Conservation (phyloP, 2,113 vertebrate species). For the Festucalex cinctus region DNA sequence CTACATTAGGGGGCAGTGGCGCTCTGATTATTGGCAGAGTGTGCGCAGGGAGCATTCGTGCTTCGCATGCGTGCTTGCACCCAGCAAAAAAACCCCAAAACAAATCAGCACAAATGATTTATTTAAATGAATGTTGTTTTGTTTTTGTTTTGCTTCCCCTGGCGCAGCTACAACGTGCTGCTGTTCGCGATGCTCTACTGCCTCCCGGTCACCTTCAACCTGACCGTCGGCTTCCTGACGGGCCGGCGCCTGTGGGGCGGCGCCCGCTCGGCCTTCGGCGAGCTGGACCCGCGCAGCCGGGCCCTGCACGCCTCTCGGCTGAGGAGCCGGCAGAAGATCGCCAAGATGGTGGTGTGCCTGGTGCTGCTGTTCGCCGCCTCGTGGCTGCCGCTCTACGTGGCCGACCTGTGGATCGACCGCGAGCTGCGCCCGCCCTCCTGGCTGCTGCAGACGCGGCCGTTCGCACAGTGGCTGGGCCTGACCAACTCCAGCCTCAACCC, state of each 20-base stretch:
- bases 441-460: constrained; percentile 84
- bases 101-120: too few relatives aligned
- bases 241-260: constrained; percentile 80
- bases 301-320: constrained; percentile 79
- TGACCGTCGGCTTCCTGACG: constrained; percentile 85
- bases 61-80: too few relatives aligned
- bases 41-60: too few relatives aligned
- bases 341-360: constrained; percentile 87
- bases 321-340: constrained; percentile 84
- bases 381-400: constrained; percentile 85
- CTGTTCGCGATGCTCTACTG: constrained; percentile 90
- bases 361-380: constrained; percentile 84
- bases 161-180: constrained; percentile 78
- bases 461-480: constrained; percentile 88
- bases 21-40: too few relatives aligned
- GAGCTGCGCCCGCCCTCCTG: constrained; percentile 76
- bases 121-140: too few relatives aligned
- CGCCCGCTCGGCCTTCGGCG: constrained; percentile 64
- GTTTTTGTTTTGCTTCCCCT: too few relatives aligned
- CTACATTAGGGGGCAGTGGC: too few relatives aligned
- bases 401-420: constrained; percentile 87
- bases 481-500: constrained; percentile 93
- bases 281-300: constrained; percentile 74
- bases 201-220: constrained; percentile 86
- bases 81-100: too few relatives aligned